phyloP scores from a whole-genome alignment of 2,797 vertebrate genomes.

The Moxostoma hubbsi region DNA sequence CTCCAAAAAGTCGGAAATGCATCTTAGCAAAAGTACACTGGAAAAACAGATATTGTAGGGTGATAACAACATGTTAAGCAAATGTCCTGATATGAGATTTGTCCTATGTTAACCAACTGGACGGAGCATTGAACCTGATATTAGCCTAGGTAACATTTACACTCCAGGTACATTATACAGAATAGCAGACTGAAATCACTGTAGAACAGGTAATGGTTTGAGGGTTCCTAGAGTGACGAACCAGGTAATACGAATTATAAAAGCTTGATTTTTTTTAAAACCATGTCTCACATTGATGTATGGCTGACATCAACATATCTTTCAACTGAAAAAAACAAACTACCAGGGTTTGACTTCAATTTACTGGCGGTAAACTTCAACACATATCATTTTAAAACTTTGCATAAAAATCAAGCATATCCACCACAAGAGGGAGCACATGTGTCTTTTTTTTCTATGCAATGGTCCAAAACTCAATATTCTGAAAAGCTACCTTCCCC shows the following conservation, averaged over 20 bases:
- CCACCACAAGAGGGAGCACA: conserved; percentile 13
- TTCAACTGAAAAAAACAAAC: too few species aligned
- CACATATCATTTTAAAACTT: not conserved
- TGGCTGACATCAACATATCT: too few species aligned
- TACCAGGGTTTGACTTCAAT: not conserved
- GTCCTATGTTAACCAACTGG: not conserved
- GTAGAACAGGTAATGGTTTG: not conserved
- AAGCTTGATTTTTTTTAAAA: not conserved
- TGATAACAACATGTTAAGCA: too few species aligned
- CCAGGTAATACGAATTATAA: not conserved
- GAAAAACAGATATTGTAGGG: too few species aligned
- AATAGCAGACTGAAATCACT: not conserved
- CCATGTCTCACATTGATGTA: not conserved
- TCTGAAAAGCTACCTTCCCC: conserved; percentile 2
- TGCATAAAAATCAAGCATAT: not conserved
- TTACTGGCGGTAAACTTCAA: conserved; percentile 3
- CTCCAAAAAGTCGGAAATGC: not conserved
- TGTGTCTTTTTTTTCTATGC: not conserved
- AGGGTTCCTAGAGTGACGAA: not conserved
- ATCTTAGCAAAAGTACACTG: not conserved
- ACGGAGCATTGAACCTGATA: too few species aligned
- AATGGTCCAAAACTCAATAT: conserved; percentile 18
- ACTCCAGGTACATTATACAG: conserved; percentile 12
- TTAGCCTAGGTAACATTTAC: conserved; percentile 21
- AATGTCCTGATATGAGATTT: conserved; percentile 3